Evolutionary conservation across 2,888 invertebrate genomes (phyloP).

Genomic region (Oscheius myriophilus): DNA sequence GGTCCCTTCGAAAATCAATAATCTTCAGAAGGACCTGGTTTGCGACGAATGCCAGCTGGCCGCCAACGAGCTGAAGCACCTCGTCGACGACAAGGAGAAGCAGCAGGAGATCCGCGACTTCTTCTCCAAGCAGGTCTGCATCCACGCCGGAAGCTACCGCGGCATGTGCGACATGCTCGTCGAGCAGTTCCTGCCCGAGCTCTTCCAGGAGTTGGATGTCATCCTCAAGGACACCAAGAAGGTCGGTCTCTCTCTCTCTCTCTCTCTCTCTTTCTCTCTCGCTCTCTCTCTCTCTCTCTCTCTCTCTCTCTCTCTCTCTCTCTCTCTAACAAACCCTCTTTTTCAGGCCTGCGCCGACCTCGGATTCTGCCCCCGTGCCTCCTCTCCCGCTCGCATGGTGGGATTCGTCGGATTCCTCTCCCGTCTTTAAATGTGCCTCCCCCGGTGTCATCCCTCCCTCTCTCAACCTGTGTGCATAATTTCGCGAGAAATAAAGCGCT

Average conservation of each 20-base stretch:
- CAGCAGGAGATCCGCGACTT: constrained; percentile 54
- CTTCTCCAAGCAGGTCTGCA: constrained; percentile 60
- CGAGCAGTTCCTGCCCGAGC: constrained; percentile 66
- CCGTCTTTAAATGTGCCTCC: constrained; percentile 18
- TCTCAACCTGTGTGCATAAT: constrained; percentile 24
- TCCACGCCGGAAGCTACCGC: constrained; percentile 58
- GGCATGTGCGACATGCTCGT: constrained; percentile 65
- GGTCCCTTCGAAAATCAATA: neutral
- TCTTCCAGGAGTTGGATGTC: constrained; percentile 65
- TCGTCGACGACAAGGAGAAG: constrained; percentile 57
- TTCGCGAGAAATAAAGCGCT: constrained; percentile 13
- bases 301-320: neutral
- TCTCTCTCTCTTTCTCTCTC: neutral
- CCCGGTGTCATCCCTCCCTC: constrained; percentile 16
- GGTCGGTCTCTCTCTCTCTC: constrained; percentile 25
- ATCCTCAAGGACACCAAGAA: constrained; percentile 58
- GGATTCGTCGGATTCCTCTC: constrained; percentile 30
- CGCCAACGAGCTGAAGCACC: constrained; percentile 59
- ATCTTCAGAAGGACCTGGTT: constrained; percentile 56
- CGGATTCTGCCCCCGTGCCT: constrained; percentile 35
- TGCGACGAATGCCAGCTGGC: constrained; percentile 70
- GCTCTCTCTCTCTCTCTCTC: neutral
- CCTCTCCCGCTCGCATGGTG: constrained; percentile 15
- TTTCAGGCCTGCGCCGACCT: constrained; percentile 39
- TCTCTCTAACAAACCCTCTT: no score